Evolutionary conservation across 2,113 vertebrate genomes (phyloP), one percentile per base, ranked within the genome.

Genomic region (Pedionomus torquatus): DNA sequence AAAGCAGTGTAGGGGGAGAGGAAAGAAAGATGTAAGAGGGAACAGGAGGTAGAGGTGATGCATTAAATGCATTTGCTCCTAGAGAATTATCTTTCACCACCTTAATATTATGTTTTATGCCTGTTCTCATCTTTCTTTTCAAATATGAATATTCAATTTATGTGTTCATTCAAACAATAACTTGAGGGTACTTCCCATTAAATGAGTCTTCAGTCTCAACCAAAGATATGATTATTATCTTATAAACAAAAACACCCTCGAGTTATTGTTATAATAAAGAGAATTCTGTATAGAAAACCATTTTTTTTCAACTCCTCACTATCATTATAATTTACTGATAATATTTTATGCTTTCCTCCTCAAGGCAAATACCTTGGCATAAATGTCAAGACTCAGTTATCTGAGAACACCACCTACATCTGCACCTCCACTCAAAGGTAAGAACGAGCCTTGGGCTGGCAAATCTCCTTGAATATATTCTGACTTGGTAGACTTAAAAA

Each of bases 121-220:
- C 79, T 81, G 86, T 78, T 35, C 41, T 92, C 72, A 71, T 86
- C 51, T 90, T 93, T 94, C n/a, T 74, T 89, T 90, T 89, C 65
- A 92, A 81, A 90, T 78, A 83, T 75, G 43, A 79, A 81, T 87
- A 88, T 81, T 88, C 72, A 51, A 25, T 83, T 60, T 92, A 70
- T 89, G 74, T 81, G 35, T 60, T 95, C 83, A 89, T 86, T 43
- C n/a, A 78, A 81, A 95, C 60, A 86, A 89, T 92, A 95, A 93
- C 93, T 97, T 41, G 43, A 93, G 86, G 90, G 83, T 86, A 39
- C 35, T 93, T 94, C 33, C 33, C 88, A 83, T 78, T 92, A 93
- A 92, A 93, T 35, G 64, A 96, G 39, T 33, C 51, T 70, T 89
- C 83, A 83, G 26, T 65, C 72, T 90, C 64, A 87, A 66, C 23